Evolutionary conservation across 2,888 invertebrate genomes (phyloP).

Genomic region (Nebria brevicollis): DNA sequence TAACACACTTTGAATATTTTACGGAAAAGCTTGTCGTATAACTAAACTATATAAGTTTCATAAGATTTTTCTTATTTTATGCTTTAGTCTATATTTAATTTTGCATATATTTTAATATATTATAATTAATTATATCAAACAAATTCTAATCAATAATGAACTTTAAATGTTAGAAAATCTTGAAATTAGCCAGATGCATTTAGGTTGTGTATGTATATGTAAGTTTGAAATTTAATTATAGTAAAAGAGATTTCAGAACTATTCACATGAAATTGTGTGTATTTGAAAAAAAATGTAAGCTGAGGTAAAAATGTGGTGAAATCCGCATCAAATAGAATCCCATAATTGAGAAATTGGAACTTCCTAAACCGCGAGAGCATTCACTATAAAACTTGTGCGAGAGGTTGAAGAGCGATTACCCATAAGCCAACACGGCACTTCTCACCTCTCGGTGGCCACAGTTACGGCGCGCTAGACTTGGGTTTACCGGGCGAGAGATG

Average conservation of each 20-base stretch:
- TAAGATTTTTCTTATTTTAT: too few relatives aligned
- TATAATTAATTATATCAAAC: too few relatives aligned
- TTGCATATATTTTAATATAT: too few relatives aligned
- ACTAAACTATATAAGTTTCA: too few relatives aligned
- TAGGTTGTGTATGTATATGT: too few relatives aligned
- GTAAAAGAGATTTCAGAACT: not conserved
- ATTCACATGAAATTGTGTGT: not conserved
- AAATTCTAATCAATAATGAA: too few relatives aligned
- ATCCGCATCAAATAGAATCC: constrained; percentile 24
- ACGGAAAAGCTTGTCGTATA: too few relatives aligned
- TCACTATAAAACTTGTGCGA: constrained; percentile 32
- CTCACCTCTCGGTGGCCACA: constrained; percentile 26
- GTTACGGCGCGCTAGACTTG: constrained; percentile 3
- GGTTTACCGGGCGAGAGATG: not conserved
- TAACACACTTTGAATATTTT: not conserved
- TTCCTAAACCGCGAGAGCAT: constrained; percentile 5
- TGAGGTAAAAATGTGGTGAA: not conserved
- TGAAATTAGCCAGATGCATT: too few relatives aligned
- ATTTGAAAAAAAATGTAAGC: not conserved
- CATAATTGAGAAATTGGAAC: constrained; percentile 29
- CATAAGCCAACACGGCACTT: constrained; percentile 26
- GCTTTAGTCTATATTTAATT: too few relatives aligned
- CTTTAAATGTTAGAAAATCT: too few relatives aligned
- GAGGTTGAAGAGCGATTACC: constrained; percentile 34
- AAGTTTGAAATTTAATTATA: not conserved